Evolutionary conservation across 2,797 vertebrate species (phyloP).

Genomic region (Myotis pilosus): DNA sequence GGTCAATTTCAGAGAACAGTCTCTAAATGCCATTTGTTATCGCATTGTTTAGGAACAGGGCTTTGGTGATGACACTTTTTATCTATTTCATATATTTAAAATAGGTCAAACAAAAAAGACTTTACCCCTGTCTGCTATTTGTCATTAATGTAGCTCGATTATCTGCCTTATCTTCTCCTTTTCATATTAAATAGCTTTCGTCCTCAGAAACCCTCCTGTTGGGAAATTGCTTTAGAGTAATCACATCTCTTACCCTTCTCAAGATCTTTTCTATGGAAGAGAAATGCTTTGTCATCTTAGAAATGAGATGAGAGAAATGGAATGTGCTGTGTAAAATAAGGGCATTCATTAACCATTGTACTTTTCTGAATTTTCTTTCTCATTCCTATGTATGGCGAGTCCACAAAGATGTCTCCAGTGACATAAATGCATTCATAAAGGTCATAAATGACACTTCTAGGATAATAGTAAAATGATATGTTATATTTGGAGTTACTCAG

Average conservation of each 20-base stretch:
- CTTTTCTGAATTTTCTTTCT: background rate
- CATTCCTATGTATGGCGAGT: background rate
- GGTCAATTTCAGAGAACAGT: slow-evolving; percentile 43
- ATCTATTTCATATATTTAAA: slow-evolving; percentile 56
- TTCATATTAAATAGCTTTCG: slow-evolving; percentile 38
- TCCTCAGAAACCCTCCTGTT: slow-evolving; percentile 42
- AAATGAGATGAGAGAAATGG: slow-evolving; percentile 53
- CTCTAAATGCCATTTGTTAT: slow-evolving; percentile 41
- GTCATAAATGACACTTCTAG: background rate
- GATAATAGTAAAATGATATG: background rate
- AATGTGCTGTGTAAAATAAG: background rate
- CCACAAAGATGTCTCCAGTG: background rate
- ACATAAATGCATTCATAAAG: background rate
- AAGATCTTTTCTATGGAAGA: slow-evolving; percentile 23
- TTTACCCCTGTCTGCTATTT: background rate
- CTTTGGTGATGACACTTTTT: slow-evolving; percentile 9
- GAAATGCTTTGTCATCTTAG: slow-evolving; percentile 27
- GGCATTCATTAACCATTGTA: background rate
- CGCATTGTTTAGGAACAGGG: slow-evolving; percentile 32
- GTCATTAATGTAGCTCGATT: slow-evolving; percentile 47
- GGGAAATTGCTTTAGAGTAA: slow-evolving; percentile 63
- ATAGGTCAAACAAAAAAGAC: slow-evolving; percentile 43
- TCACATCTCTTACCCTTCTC: slow-evolving; percentile 40
- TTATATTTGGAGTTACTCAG: background rate
- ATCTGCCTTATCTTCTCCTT: slow-evolving; percentile 34